phyloP scores from a whole-genome alignment of 2,113 vertebrate species.

The Laticauda laticaudata region DNA sequence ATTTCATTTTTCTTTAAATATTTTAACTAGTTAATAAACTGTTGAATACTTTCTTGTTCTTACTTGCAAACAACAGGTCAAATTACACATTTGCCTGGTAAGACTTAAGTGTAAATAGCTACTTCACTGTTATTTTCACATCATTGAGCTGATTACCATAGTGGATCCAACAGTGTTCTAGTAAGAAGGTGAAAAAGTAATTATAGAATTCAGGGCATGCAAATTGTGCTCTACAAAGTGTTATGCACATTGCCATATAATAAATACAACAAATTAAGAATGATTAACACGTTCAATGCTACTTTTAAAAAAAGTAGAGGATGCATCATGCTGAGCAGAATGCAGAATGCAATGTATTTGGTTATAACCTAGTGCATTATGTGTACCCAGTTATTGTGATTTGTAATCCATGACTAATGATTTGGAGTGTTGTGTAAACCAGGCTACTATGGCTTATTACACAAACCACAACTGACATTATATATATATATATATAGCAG shows the following conservation, averaged over 20 bases:
- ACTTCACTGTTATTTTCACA: neutral
- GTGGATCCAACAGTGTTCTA: neutral
- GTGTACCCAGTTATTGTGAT: neutral
- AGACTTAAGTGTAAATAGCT: neutral
- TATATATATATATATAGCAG: neutral
- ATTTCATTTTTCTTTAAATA: neutral
- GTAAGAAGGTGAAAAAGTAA: neutral
- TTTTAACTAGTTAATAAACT: neutral
- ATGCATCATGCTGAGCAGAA: neutral
- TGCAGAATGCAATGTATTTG: neutral
- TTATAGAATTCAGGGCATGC: neutral
- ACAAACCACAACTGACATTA: neutral
- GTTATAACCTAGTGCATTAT: neutral
- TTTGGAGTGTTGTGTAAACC: neutral
- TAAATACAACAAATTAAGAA: neutral
- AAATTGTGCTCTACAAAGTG: neutral
- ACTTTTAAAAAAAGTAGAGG: neutral
- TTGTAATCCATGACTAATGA: neutral
- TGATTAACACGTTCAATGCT: neutral
- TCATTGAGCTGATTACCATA: neutral
- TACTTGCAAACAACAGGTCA: neutral
- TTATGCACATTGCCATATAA: neutral
- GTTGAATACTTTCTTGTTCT: neutral
- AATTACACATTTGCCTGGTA: neutral
- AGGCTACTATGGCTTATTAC: neutral